phyloP scores from a whole-genome alignment of 1,140 invertebrate genomes.

The Euwallacea fornicatus region DNA sequence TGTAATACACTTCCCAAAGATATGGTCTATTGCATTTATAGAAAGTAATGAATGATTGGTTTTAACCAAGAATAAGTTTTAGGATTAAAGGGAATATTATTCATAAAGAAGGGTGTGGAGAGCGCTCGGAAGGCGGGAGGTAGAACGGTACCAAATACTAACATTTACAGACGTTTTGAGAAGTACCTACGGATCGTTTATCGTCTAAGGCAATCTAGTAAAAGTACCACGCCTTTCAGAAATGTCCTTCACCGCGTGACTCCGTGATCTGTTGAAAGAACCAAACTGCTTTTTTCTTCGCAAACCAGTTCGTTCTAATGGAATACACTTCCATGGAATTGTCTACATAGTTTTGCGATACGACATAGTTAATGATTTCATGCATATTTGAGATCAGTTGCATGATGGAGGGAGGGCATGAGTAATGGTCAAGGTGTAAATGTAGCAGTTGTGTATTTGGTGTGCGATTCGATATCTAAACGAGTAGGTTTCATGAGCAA shows the following conservation, averaged over 20 bases:
- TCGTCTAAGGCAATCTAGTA: background rate
- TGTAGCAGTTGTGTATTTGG: too few species aligned
- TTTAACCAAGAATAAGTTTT: background rate
- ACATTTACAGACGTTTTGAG: background rate
- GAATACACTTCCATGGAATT: too few species aligned
- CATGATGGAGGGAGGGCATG: too few species aligned
- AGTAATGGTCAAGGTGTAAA: too few species aligned
- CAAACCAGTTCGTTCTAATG: background rate
- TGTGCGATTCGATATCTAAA: too few species aligned
- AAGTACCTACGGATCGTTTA: background rate
- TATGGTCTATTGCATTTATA: background rate
- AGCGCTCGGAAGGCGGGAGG: background rate
- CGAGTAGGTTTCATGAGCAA: too few species aligned
- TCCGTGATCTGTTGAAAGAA: slow-evolving; percentile 4
- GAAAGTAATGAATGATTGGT: background rate
- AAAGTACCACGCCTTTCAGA: slow-evolving; percentile 6
- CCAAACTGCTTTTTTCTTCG: background rate
- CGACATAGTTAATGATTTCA: too few species aligned
- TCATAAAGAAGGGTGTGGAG: background rate
- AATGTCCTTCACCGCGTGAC: slow-evolving; percentile 5
- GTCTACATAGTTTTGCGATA: too few species aligned
- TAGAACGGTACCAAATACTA: background rate
- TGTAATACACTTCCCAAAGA: background rate
- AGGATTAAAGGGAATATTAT: background rate
- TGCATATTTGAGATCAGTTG: too few species aligned